Evolutionary conservation across 2,888 invertebrate species (phyloP).

Genomic region (Drosophila siamana): DNA sequence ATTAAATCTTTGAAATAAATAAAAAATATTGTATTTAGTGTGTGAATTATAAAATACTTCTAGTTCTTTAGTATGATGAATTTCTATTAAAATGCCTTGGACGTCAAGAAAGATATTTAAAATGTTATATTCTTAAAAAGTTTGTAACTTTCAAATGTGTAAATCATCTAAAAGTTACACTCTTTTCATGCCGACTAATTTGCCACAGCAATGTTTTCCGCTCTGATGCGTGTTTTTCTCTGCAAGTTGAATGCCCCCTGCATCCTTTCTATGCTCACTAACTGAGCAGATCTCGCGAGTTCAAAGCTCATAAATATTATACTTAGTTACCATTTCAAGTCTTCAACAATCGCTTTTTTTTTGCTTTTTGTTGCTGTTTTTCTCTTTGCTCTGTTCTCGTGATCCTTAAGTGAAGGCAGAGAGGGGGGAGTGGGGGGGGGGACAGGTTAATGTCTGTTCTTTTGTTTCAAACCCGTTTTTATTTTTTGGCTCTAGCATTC

Average conservation of each 20-base stretch:
- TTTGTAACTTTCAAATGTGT: too few species aligned
- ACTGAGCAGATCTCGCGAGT: not conserved
- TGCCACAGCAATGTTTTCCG: not conserved
- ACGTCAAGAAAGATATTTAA: too few species aligned
- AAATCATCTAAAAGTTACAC: too few species aligned
- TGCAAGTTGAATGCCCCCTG: constrained; percentile 12
- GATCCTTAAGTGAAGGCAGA: constrained; percentile 58
- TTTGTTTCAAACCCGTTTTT: constrained; percentile 75
- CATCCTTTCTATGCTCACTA: constrained; percentile 7
- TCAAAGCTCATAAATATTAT: constrained; percentile 18
- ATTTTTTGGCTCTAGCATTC: constrained; percentile 59
- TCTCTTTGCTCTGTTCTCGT: constrained; percentile 40
- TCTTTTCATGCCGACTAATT: too few species aligned
- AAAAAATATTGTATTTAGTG: too few species aligned
- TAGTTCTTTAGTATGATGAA: too few species aligned
- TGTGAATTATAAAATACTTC: too few species aligned
- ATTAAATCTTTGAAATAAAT: too few species aligned
- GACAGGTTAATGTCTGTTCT: constrained; percentile 65
- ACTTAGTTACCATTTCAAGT: constrained; percentile 19
- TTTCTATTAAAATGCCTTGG: too few species aligned
- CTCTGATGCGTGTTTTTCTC: not conserved
- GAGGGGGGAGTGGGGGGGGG: constrained; percentile 2
- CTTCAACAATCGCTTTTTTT: constrained; percentile 7
- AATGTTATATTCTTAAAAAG: too few species aligned
- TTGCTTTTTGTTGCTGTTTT: not conserved